Conservation (phyloP, 2,888 invertebrate genomes). For the Archaeoteleia sp. region DNA sequence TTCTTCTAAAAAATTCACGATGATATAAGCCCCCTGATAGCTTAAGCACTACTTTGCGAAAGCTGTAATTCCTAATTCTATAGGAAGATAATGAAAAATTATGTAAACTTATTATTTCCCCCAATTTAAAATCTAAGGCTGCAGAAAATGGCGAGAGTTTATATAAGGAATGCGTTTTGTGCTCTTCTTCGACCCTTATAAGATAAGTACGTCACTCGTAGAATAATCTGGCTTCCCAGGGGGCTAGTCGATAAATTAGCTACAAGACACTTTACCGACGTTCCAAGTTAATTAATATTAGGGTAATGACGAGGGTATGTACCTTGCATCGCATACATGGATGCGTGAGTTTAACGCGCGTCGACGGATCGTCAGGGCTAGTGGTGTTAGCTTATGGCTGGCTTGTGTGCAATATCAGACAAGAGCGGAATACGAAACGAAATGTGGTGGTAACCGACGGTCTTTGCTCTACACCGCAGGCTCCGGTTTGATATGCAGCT, state of each 20-base stretch:
- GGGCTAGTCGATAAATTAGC: constrained; percentile 52
- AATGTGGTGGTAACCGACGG: constrained; percentile 30
- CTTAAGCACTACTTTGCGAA: too few species aligned
- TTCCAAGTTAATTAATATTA: constrained; percentile 55
- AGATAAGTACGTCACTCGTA: constrained; percentile 22
- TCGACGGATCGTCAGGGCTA: constrained; percentile 31
- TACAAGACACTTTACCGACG: constrained; percentile 49
- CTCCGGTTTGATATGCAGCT: constrained; percentile 43
- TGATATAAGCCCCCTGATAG: too few species aligned
- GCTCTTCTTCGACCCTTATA: not conserved
- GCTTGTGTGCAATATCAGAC: constrained; percentile 44
- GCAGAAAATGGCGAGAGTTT: not conserved
- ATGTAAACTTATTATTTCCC: too few species aligned
- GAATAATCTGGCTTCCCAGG: not conserved
- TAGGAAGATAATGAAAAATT: too few species aligned
- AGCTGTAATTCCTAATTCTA: too few species aligned
- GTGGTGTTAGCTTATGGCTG: constrained; percentile 26
- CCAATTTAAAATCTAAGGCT: too few species aligned
- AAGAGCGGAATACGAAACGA: constrained; percentile 49
- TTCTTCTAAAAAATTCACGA: too few species aligned
- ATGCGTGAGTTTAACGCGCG: constrained; percentile 42
- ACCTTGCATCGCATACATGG: constrained; percentile 19
- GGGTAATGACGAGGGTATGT: constrained; percentile 49
- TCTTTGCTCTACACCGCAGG: constrained; percentile 18
- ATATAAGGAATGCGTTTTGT: not conserved